Evolutionary conservation across 2,113 vertebrate species (phyloP).

Genomic region (Pomatorhinus ruficollis): DNA sequence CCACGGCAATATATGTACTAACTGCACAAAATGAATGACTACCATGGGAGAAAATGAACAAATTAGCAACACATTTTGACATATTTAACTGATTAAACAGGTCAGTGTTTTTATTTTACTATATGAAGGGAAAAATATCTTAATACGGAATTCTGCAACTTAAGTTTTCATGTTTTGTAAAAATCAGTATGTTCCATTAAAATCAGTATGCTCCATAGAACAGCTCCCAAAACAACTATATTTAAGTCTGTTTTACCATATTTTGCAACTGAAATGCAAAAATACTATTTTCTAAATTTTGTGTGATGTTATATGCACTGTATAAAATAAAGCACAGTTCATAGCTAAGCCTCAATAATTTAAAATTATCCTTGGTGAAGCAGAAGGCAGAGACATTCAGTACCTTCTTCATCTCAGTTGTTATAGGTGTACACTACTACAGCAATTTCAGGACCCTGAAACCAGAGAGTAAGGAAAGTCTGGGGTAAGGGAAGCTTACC

Average conservation of each 20-base stretch:
- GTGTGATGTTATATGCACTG: not conserved
- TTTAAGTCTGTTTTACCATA: not conserved
- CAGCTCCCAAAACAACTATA: not conserved
- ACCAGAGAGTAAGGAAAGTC: not conserved
- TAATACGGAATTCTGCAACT: not conserved
- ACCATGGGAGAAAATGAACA: not conserved
- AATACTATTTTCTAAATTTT: not conserved
- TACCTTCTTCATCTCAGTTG: not conserved
- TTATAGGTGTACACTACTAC: not conserved
- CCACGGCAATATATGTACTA: not conserved
- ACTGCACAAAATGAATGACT: not conserved
- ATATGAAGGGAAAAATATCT: not conserved
- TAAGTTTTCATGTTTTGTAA: not conserved
- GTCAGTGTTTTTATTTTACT: not conserved
- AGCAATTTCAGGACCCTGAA: not conserved
- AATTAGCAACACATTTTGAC: not conserved
- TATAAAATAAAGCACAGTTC: not conserved
- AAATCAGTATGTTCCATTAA: not conserved
- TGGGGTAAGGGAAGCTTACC: not conserved
- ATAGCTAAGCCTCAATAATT: not conserved
- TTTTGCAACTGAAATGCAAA: not conserved
- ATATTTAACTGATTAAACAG: not conserved
- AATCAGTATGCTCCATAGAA: not conserved
- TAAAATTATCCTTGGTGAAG: not conserved
- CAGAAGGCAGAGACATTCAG: not conserved